A percentile compares a stretch with the other conserved stretches of the same genome.
phyloP scores from a whole-genome alignment of 2,888 invertebrate genomes.

The Lithophane leautieri region DNA sequence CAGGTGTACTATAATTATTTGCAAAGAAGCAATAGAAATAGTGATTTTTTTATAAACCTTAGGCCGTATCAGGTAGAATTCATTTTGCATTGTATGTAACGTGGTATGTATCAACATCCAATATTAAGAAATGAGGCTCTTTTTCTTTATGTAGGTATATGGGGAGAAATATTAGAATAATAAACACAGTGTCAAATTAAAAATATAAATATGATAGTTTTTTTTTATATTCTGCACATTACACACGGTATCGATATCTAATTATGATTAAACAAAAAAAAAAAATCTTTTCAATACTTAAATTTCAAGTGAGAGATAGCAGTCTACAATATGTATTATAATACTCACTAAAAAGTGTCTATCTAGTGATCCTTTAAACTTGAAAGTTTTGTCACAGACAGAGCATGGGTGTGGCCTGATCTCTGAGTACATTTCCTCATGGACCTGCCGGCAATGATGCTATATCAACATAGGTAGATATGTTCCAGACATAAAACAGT shows the following conservation, averaged over 20 bases:
- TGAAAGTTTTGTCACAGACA: slow-evolving; percentile 80
- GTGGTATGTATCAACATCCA: background rate
- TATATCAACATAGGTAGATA: slow-evolving; percentile 37
- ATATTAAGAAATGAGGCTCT: background rate
- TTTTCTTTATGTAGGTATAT: background rate
- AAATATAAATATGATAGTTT: no score
- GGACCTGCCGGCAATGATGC: slow-evolving; percentile 74
- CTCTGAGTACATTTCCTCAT: slow-evolving; percentile 76
- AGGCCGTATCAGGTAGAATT: background rate
- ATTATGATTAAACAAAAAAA: no score
- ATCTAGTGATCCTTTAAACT: slow-evolving; percentile 79
- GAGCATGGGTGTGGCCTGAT: slow-evolving; percentile 69
- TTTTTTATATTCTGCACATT: no score
- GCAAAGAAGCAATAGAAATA: background rate
- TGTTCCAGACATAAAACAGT: background rate
- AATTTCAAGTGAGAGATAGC: background rate
- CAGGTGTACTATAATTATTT: background rate
- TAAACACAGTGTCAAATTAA: background rate
- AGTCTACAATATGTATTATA: background rate
- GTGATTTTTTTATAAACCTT: background rate
- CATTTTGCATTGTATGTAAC: background rate
- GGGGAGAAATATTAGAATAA: background rate
- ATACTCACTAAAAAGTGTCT: slow-evolving; percentile 75
- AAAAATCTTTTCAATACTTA: no score
- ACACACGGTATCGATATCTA: no score